A percentile compares a stretch with the other conserved stretches of the same genome.
Evolutionary conservation across 2,797 vertebrate genomes (phyloP).

Genomic region (Coracias cyanogaster): DNA sequence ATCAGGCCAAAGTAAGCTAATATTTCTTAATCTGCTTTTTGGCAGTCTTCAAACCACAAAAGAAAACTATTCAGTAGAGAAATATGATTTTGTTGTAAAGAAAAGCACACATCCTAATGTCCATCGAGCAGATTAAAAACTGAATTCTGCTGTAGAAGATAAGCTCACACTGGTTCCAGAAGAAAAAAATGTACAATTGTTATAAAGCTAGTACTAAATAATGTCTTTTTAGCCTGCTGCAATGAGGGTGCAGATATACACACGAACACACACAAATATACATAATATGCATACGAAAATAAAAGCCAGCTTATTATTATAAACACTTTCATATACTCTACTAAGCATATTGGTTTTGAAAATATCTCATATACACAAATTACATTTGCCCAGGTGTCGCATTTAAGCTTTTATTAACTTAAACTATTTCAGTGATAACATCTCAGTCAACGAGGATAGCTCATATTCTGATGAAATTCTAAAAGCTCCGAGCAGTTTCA

Average conservation of each 20-base stretch:
- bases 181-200: constrained; percentile 5
- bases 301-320: background rate
- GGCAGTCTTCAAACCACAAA: constrained; percentile 10
- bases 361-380: background rate
- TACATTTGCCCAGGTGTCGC: background rate
- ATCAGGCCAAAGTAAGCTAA: background rate
- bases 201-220: constrained; percentile 3
- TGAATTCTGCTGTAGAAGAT: constrained; percentile 38
- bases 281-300: background rate
- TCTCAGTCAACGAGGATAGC: background rate
- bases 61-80: background rate
- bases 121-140: constrained; percentile 30
- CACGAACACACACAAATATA: background rate
- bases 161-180: background rate
- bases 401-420: background rate
- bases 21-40: constrained; percentile 38
- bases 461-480: background rate
- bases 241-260: background rate
- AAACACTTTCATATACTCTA: background rate
- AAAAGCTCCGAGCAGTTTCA: background rate
- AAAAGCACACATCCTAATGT: constrained; percentile 15
- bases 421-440: background rate
- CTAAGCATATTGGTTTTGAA: background rate
- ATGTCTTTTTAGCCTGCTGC: background rate
- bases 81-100: background rate